These are phyloP conservation scores for Caenorhabditis inopinata DNA, from an alignment of 1,140 invertebrate species.

Conservation along the genomic window DNA sequence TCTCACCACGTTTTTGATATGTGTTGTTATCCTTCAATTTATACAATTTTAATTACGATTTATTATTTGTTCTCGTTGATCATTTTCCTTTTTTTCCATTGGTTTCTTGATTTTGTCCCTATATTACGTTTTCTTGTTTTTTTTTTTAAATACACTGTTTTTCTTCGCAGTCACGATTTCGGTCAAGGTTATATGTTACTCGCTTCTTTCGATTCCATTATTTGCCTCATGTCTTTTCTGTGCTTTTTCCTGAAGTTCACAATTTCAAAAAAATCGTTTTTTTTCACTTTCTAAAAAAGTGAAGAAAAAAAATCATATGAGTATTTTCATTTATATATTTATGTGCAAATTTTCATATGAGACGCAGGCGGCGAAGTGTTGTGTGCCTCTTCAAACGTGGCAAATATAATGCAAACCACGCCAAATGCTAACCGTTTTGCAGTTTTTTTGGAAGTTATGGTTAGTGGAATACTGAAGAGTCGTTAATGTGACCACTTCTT, in stretches of 20 bases:
- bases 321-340: too few relatives aligned
- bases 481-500: too few relatives aligned
- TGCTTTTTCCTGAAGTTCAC: not conserved
- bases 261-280: not conserved
- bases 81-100: not conserved
- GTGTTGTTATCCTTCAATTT: not conserved
- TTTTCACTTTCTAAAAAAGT: too few relatives aligned
- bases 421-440: too few relatives aligned
- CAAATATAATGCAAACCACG: too few relatives aligned
- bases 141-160: not conserved
- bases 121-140: not conserved
- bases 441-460: too few relatives aligned
- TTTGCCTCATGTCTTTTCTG: too few relatives aligned
- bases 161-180: not conserved
- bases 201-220: not conserved
- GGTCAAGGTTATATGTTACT: not conserved
- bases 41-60: not conserved
- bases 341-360: too few relatives aligned
- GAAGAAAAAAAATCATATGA: too few relatives aligned
- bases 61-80: not conserved
- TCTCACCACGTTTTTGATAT: not conserved
- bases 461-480: too few relatives aligned
- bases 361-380: too few relatives aligned
- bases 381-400: too few relatives aligned
- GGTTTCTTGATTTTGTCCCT: not conserved